Evolutionary conservation across 2,113 vertebrate genomes (phyloP).

Genomic region (Theristicus caerulescens): DNA sequence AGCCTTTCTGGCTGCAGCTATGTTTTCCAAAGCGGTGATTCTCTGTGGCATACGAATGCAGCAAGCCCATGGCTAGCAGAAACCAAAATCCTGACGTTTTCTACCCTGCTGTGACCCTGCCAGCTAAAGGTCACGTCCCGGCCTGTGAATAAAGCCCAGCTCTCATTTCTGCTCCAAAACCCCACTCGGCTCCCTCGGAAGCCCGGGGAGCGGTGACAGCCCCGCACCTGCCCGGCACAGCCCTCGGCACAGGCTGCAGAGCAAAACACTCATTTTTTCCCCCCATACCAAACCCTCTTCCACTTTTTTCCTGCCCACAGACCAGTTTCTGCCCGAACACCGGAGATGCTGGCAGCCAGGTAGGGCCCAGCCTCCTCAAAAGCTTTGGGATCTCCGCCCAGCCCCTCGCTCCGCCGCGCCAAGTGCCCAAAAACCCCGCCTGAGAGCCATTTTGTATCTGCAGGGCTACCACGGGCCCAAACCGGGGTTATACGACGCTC

Average conservation of each 20-base stretch:
- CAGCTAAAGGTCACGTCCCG: background rate
- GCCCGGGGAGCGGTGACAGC: accelerated
- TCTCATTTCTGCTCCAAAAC: background rate
- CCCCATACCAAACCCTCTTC: background rate
- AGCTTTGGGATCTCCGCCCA: background rate
- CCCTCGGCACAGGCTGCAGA: background rate
- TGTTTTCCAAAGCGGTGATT: background rate
- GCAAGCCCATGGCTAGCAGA: background rate
- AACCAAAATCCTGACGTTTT: background rate
- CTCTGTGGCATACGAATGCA: background rate
- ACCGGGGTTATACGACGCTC: accelerated
- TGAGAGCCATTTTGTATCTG: background rate
- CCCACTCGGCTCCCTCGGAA: background rate
- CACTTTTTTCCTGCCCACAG: background rate
- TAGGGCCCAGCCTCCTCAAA: background rate
- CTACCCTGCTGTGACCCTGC: background rate
- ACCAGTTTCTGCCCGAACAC: background rate
- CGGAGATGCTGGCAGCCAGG: background rate
- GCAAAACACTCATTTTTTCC: accelerated
- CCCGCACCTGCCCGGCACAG: background rate
- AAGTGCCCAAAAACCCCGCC: background rate
- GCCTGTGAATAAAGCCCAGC: background rate
- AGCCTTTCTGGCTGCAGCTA: background rate
- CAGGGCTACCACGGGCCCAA: background rate
- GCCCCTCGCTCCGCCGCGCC: accelerated